Evolutionary conservation across 2,113 vertebrate species (phyloP).

Genomic region (Passerina amoena): DNA sequence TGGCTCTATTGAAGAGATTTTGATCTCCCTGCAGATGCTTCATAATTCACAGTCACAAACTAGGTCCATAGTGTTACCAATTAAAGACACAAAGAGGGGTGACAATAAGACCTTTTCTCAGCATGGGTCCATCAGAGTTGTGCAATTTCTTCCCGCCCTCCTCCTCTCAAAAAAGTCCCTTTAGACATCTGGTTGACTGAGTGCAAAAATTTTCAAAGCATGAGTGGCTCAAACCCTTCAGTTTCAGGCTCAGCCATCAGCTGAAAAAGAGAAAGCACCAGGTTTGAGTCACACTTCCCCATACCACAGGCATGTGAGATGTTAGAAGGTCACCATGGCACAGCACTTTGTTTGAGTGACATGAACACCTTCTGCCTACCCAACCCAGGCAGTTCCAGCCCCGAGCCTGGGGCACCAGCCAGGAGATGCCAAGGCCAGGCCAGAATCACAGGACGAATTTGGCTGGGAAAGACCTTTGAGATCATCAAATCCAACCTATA

Average conservation of each 20-base stretch:
- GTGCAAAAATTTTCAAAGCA: not conserved
- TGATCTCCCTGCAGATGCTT: not conserved
- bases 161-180: not conserved
- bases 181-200: not conserved
- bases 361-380: not conserved
- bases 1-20: not conserved
- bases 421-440: not conserved
- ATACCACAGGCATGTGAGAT: fast-evolving
- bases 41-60: not conserved
- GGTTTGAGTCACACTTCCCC: not conserved
- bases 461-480: not conserved
- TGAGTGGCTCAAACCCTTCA: not conserved
- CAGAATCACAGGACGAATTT: not conserved
- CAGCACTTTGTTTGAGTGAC: not conserved
- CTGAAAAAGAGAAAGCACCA: not conserved
- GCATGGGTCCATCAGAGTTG: not conserved
- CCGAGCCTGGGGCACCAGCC: not conserved
- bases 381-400: not conserved
- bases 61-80: not conserved
- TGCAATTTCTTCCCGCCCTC: not conserved
- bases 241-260: not conserved
- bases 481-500: not conserved
- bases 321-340: fast-evolving
- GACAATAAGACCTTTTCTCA: not conserved
- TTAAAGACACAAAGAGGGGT: not conserved